Evolutionary conservation across 2,797 vertebrate genomes (phyloP).

Genomic region (Adrianichthys oophorus): DNA sequence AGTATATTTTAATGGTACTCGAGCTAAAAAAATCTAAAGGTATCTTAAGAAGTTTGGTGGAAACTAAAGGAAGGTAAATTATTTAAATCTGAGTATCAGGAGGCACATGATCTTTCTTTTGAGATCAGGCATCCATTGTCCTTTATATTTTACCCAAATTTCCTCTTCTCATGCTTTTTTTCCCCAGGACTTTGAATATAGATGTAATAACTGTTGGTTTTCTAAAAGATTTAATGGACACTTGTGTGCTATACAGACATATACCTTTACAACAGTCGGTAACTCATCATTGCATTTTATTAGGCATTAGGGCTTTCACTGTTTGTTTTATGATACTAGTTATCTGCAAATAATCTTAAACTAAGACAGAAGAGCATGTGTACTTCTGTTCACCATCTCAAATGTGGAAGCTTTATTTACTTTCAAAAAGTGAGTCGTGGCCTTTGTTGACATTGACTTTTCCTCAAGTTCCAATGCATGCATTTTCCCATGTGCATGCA

Average conservation of each 20-base stretch:
- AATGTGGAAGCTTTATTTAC: not conserved
- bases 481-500: constrained; percentile 34
- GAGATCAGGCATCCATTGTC: constrained; percentile 56
- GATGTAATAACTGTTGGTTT: constrained; percentile 66
- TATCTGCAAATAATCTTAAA: constrained; percentile 38
- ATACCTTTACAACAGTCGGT: constrained; percentile 58
- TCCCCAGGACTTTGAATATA: constrained; percentile 59
- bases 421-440: constrained; percentile 14
- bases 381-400: constrained; percentile 17
- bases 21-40: constrained; percentile 50
- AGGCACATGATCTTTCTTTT: constrained; percentile 41
- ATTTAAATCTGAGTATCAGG: constrained; percentile 42
- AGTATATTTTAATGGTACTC: constrained; percentile 48
- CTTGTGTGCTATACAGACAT: constrained; percentile 64
- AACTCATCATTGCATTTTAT: constrained; percentile 43
- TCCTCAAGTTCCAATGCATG: constrained; percentile 16
- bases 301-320: constrained; percentile 35
- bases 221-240: constrained; percentile 68
- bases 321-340: constrained; percentile 48
- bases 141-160: constrained; percentile 68
- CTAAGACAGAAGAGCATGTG: constrained; percentile 23
- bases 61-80: constrained; percentile 22
- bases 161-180: constrained; percentile 62
- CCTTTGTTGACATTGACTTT: constrained; percentile 36
- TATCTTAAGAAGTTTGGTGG: constrained; percentile 41